Evolutionary conservation across 2,113 vertebrate genomes (phyloP).

Genomic region (Anolis carolinensis): DNA sequence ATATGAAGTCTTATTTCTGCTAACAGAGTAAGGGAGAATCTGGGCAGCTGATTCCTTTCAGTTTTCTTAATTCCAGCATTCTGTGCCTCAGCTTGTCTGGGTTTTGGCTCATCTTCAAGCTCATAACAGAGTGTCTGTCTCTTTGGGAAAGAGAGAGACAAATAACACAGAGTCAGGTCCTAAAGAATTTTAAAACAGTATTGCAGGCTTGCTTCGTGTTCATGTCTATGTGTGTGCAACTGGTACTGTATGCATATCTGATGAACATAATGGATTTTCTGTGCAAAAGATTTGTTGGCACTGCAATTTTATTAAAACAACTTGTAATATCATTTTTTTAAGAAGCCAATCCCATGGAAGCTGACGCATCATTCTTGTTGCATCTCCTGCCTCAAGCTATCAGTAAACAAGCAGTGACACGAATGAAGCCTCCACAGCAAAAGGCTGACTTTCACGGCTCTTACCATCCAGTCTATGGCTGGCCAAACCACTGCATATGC

Average conservation of each 20-base stretch:
- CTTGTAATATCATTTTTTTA: background rate
- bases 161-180: background rate
- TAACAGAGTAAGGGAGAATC: constrained; percentile 43
- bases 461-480: constrained; percentile 63
- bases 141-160: background rate
- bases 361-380: constrained; percentile 46
- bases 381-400: constrained; percentile 57
- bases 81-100: constrained; percentile 47
- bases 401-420: constrained; percentile 72
- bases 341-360: constrained; percentile 31
- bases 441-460: constrained; percentile 71
- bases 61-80: constrained; percentile 33
- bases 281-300: constrained; percentile 19
- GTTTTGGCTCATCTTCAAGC: constrained; percentile 38
- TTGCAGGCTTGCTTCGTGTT: background rate
- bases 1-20: constrained; percentile 40
- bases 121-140: background rate
- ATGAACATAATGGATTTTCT: constrained; percentile 17
- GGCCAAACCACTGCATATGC: constrained; percentile 73
- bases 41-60: constrained; percentile 47
- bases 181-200: background rate
- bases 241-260: constrained; percentile 29
- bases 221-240: background rate
- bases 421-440: constrained; percentile 76
- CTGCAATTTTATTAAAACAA: background rate